phyloP scores from a whole-genome alignment of 2,113 vertebrate genomes.

The Carassius gibelio region DNA sequence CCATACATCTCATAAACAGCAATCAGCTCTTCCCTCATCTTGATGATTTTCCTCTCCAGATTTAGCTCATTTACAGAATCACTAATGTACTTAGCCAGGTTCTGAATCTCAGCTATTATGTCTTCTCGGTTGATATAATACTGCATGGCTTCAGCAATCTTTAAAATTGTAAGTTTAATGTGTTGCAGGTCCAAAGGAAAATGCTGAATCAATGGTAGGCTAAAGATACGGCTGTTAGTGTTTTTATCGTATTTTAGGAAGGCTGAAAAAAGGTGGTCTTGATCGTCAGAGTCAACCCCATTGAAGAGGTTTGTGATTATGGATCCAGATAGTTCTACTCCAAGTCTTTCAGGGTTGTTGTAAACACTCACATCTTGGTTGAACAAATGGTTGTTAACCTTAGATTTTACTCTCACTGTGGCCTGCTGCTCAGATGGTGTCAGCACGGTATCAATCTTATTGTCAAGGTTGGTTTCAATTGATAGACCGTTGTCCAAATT shows the following conservation, averaged over 20 bases:
- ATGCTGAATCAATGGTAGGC: constrained; percentile 79
- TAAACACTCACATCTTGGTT: constrained; percentile 81
- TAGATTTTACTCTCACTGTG: constrained; percentile 80
- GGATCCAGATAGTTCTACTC: constrained; percentile 78
- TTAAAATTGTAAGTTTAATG: constrained; percentile 72
- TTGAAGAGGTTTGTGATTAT: constrained; percentile 77
- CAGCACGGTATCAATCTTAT: constrained; percentile 78
- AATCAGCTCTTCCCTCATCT: constrained; percentile 75
- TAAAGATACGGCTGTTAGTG: constrained; percentile 79
- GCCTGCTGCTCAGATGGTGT: constrained; percentile 82
- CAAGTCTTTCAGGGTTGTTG: constrained; percentile 80
- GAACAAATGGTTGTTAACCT: constrained; percentile 82
- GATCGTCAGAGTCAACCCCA: constrained; percentile 67
- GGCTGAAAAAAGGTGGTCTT: constrained; percentile 83
- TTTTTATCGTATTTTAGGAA: constrained; percentile 92
- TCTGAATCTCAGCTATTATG: constrained; percentile 73
- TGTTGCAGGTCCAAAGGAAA: constrained; percentile 80
- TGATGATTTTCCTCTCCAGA: constrained; percentile 72
- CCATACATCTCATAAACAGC: constrained; percentile 73
- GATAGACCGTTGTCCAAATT: constrained; percentile 65
- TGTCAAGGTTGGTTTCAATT: constrained; percentile 77
- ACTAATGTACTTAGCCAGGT: constrained; percentile 73
- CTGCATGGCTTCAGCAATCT: constrained; percentile 73
- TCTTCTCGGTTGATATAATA: constrained; percentile 72
- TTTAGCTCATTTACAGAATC: constrained; percentile 77